phyloP scores from a whole-genome alignment of 1,140 invertebrate species.

The Eumeta japonica region DNA sequence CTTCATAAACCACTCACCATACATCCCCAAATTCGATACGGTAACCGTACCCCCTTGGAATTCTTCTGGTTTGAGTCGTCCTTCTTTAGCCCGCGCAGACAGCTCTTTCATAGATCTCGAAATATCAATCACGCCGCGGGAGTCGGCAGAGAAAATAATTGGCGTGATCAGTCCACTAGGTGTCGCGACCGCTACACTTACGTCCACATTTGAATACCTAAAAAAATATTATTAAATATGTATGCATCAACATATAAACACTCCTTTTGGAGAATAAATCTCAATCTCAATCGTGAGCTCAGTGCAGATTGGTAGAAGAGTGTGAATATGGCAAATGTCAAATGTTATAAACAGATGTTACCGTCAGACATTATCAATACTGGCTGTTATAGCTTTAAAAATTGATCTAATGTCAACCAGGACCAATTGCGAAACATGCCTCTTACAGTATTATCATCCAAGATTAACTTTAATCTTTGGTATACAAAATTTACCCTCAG shows the following conservation, averaged over 20 bases:
- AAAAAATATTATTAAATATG: slow-evolving; percentile 13
- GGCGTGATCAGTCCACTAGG: slow-evolving; percentile 95
- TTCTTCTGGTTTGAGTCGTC: slow-evolving; percentile 94
- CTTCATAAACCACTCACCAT: slow-evolving; percentile 60
- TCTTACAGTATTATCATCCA: too few species aligned
- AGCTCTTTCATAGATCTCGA: slow-evolving; percentile 81
- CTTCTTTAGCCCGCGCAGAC: slow-evolving; percentile 87
- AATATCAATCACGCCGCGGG: slow-evolving; percentile 88
- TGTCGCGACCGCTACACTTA: slow-evolving; percentile 96
- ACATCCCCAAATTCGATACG: slow-evolving; percentile 98
- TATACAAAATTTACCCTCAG: too few species aligned
- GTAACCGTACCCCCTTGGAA: slow-evolving; percentile 89
- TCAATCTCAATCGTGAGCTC: not conserved
- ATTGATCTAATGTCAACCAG: too few species aligned
- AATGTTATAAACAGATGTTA: too few species aligned
- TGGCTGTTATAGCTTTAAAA: too few species aligned
- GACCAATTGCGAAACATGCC: too few species aligned
- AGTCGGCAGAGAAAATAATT: slow-evolving; percentile 92
- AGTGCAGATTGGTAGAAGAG: too few species aligned
- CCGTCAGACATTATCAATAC: too few species aligned
- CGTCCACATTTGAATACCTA: slow-evolving; percentile 87
- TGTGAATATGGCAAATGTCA: too few species aligned
- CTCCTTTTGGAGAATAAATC: not conserved
- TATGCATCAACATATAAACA: too few species aligned
- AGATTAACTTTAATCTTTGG: too few species aligned